A percentile compares a stretch with the other conserved stretches of the same genome.
Conservation (phyloP, 2,888 invertebrate species). For the Dugesia japonica region DNA sequence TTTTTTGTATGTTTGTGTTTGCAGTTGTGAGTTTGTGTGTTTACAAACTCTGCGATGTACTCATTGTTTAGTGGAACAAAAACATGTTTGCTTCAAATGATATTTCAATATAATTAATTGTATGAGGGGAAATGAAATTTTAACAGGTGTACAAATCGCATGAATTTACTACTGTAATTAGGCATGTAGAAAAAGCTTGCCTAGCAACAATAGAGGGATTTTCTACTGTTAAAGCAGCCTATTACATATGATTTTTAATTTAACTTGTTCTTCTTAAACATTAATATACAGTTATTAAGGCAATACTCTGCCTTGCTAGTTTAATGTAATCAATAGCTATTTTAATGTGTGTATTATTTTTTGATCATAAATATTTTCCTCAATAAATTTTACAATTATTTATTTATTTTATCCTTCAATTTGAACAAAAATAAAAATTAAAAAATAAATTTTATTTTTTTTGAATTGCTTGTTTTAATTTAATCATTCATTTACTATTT, state of each 20-base stretch:
- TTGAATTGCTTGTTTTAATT: too few species aligned
- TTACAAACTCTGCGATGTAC: not conserved
- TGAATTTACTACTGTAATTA: slow-evolving; percentile 14
- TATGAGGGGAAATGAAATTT: not conserved
- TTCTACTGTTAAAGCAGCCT: not conserved
- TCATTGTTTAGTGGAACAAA: slow-evolving; percentile 14
- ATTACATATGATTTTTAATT: not conserved
- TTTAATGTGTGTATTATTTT: not conserved
- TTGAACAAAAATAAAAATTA: too few species aligned
- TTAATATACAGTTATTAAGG: not conserved
- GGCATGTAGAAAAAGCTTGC: slow-evolving; percentile 10
- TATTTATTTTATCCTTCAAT: too few species aligned
- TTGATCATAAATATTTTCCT: not conserved
- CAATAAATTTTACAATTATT: too few species aligned
- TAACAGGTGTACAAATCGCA: slow-evolving; percentile 15
- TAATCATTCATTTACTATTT: too few species aligned
- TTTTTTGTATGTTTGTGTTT: not conserved
- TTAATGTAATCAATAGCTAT: slow-evolving; percentile 14
- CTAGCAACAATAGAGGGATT: slow-evolving; percentile 12
- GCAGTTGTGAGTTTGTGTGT: not conserved
- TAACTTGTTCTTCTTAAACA: not conserved
- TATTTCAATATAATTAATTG: slow-evolving; percentile 14
- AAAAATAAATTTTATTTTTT: too few species aligned
- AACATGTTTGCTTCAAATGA: slow-evolving; percentile 20
- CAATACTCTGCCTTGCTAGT: not conserved